Evolutionary conservation across 2,888 invertebrate species (phyloP).

Genomic region (Corythucha ciliata): DNA sequence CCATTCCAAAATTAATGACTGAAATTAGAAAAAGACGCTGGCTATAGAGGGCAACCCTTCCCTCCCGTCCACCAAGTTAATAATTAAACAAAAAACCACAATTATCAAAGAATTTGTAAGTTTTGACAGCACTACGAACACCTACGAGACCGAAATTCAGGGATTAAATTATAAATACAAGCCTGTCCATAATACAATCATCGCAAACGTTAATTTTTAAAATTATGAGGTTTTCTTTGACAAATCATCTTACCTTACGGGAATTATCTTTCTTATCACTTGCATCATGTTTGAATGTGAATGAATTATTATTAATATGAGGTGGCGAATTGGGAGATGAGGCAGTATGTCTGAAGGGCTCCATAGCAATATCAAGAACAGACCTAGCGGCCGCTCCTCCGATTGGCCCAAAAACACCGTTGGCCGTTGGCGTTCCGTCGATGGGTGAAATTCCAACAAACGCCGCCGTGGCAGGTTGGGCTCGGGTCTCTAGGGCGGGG

Average conservation of each 20-base stretch:
- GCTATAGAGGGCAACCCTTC: too few species aligned
- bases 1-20: too few species aligned
- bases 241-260: constrained; percentile 21
- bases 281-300: constrained; percentile 55
- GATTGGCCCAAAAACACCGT: constrained; percentile 73
- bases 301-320: constrained; percentile 76
- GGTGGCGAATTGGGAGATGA: constrained; percentile 48
- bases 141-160: too few species aligned
- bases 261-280: constrained; percentile 25
- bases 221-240: too few species aligned
- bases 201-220: too few species aligned
- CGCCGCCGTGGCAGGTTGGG: constrained; percentile 38
- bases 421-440: constrained; percentile 42
- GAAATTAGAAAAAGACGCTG: too few species aligned
- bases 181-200: too few species aligned
- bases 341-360: constrained; percentile 67
- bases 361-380: constrained; percentile 43
- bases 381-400: constrained; percentile 45
- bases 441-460: constrained; percentile 43
- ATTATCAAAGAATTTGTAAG: too few species aligned
- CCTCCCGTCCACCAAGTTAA: too few species aligned
- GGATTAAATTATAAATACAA: too few species aligned
- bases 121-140: too few species aligned
- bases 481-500: constrained; percentile 18
- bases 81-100: too few species aligned